Percentiles rank a stretch among this genome's conserved stretches.
Conservation (phyloP, 2,888 invertebrate genomes). For the Euclidia mi region DNA sequence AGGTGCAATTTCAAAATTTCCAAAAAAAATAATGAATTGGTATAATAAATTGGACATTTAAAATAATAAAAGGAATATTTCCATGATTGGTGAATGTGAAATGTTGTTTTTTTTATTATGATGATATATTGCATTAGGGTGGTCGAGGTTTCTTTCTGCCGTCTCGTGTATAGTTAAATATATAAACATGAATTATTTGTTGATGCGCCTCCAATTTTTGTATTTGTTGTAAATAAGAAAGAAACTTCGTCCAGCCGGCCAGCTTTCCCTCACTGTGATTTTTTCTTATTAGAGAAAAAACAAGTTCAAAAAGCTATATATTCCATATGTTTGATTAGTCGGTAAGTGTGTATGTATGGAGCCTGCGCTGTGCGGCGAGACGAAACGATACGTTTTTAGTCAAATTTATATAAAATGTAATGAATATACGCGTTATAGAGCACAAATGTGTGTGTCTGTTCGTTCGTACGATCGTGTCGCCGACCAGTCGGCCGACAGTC, state of each 20-base stretch:
- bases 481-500: constrained; percentile 19
- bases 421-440: too few species aligned
- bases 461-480: too few species aligned
- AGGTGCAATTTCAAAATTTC: constrained; percentile 53
- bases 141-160: constrained; percentile 36
- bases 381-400: constrained; percentile 25
- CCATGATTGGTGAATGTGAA: constrained; percentile 41
- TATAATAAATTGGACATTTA: constrained; percentile 22
- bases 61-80: constrained; percentile 42
- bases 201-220: too few species aligned
- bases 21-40: constrained; percentile 34
- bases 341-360: constrained; percentile 31
- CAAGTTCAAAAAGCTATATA: constrained; percentile 36
- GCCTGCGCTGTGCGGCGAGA: constrained; percentile 33
- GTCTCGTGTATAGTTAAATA: too few species aligned
- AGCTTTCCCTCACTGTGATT: constrained; percentile 56
- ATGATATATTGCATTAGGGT: constrained; percentile 27
- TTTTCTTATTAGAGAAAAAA: constrained; percentile 30
- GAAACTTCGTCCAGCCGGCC: constrained; percentile 32
- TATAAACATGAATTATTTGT: too few species aligned
- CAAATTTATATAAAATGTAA: too few species aligned
- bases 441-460: too few species aligned
- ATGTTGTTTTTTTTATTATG: constrained; percentile 46
- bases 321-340: constrained; percentile 53
- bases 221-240: constrained; percentile 21